These are phyloP conservation scores for Brachionichthys hirsutus DNA, from an alignment of 2,113 vertebrate genomes.

Conservation along the genomic window DNA sequence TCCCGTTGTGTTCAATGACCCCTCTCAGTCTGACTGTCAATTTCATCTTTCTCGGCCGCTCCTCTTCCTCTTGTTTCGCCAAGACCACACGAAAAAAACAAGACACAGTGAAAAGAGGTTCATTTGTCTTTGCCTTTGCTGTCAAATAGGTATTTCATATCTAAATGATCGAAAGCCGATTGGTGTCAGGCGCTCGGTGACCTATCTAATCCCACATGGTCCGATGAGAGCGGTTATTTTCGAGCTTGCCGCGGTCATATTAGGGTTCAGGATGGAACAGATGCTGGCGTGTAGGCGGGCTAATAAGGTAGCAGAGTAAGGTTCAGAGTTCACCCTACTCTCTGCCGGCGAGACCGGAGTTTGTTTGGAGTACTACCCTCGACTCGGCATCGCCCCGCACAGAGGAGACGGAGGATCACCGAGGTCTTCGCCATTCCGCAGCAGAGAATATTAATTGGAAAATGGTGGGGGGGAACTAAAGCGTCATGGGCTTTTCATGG, in stretches of 20 bases:
- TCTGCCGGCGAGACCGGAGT: conserved; percentile 53
- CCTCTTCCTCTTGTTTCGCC: conserved; percentile 22
- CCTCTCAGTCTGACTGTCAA: conserved; percentile 52
- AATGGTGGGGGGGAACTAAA: conserved; percentile 13
- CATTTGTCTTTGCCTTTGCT: conserved; percentile 29
- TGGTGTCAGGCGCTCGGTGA: conserved; percentile 24
- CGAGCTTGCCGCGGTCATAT: conserved; percentile 32
- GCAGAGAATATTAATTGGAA: conserved; percentile 66
- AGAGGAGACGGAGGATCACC: conserved; percentile 51
- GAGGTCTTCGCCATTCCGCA: conserved; percentile 41
- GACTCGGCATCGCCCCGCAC: conserved; percentile 32
- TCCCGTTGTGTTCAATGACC: conserved; percentile 67
- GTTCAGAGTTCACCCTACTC: conserved; percentile 54
- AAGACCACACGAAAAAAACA: conserved; percentile 7
- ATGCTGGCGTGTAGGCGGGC: conserved; percentile 57
- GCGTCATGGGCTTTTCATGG: too few species aligned
- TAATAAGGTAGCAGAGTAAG: conserved; percentile 67
- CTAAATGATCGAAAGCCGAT: conserved; percentile 25
- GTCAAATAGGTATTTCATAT: conserved; percentile 16
- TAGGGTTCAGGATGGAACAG: conserved; percentile 60
- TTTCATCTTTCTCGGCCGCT: conserved; percentile 16
- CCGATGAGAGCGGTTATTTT: conserved; percentile 43
- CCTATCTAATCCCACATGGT: conserved; percentile 32
- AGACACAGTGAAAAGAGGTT: conserved; percentile 27
- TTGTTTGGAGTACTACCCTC: conserved; percentile 60